Evolutionary conservation across 2,888 invertebrate genomes (phyloP), one percentile per base, ranked within the genome.

Genomic region (Didymodactylos carnosus): DNA sequence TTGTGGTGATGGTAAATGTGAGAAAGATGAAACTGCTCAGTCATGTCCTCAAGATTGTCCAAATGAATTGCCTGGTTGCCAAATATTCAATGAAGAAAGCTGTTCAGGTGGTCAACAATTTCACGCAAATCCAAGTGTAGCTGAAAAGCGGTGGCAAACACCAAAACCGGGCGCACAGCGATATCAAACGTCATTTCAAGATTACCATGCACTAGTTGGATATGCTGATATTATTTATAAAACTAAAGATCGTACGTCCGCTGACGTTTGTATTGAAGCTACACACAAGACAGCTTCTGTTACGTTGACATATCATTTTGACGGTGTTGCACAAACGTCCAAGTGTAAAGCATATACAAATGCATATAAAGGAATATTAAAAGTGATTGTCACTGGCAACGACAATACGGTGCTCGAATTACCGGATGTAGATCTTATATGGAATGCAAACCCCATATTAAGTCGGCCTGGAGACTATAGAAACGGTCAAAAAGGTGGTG

Each of bases 211-310:
- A 25, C 43, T 74, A 29, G 74, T 74, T 25, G 74, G 74, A 27
- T 74, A 71, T 71, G 74, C 74, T 41, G 74, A 74, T 39, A 74
- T 74, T 39, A 71, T 71, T 41, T 74, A 74, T 51, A 74, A 71
- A n/a, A 43, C 39, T 69, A 41, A 53, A 27, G 53, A 71, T 29
- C 41, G 74, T n/a, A 51, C 51, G 19, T 27, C 53, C 35, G 74
- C 74, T 25, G 74, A 74, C 53, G 71, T 74, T 29, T 74, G 74
- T 25, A 40, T 74, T n/a, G 69, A 71, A 41, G 71, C 71, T 39
- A 74, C 41, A 40, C 74, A 74, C 39, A 51, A 62, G 41, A 27
- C 53, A 27, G 25, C 43, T 35, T 29, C 14, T 27, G 71, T 72
- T 0, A 69, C 62, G 13, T 46, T 74, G 46, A 39, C 40, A 25